Conservation (phyloP, 2,113 vertebrate genomes). For the Dascyllus trimaculatus region DNA sequence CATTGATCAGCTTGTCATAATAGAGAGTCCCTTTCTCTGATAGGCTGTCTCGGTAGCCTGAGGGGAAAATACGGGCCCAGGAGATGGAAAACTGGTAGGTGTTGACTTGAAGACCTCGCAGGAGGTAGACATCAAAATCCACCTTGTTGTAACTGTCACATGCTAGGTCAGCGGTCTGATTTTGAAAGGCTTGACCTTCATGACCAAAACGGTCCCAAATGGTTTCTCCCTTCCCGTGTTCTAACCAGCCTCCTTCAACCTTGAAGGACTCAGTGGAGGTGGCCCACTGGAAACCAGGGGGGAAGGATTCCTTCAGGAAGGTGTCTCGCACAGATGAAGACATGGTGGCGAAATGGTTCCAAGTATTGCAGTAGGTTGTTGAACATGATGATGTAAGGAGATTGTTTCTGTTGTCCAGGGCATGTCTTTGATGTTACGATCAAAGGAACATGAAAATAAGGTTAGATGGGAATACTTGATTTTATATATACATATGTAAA, state of each 20-base stretch:
- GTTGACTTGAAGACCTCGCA: conserved; percentile 87
- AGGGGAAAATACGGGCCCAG: conserved; percentile 93
- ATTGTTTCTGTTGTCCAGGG: background rate
- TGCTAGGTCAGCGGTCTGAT: conserved; percentile 88
- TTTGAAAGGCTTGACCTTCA: conserved; percentile 64
- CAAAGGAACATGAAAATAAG: conserved; percentile 89
- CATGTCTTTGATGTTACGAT: too few relatives aligned
- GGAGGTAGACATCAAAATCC: conserved; percentile 89
- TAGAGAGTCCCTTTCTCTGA: conserved; percentile 85
- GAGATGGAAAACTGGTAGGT: conserved; percentile 95
- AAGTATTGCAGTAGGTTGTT: background rate
- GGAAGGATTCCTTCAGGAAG: conserved; percentile 87
- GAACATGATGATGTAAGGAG: too few relatives aligned
- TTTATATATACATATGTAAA: too few relatives aligned
- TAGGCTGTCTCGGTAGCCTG: conserved; percentile 76
- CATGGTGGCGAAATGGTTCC: conserved; percentile 79
- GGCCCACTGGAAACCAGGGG: conserved; percentile 90
- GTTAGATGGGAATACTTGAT: background rate
- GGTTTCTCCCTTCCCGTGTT: conserved; percentile 90
- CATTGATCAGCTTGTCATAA: conserved; percentile 89
- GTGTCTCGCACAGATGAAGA: conserved; percentile 84
- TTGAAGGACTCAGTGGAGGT: conserved; percentile 91
- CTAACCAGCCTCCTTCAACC: conserved; percentile 92
- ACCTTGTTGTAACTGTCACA: conserved; percentile 94
- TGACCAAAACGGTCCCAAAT: conserved; percentile 91